Percentiles rank a stretch among this genome's conserved stretches.
phyloP scores from a whole-genome alignment of 1,140 invertebrate species.

The Bombus ignitus region DNA sequence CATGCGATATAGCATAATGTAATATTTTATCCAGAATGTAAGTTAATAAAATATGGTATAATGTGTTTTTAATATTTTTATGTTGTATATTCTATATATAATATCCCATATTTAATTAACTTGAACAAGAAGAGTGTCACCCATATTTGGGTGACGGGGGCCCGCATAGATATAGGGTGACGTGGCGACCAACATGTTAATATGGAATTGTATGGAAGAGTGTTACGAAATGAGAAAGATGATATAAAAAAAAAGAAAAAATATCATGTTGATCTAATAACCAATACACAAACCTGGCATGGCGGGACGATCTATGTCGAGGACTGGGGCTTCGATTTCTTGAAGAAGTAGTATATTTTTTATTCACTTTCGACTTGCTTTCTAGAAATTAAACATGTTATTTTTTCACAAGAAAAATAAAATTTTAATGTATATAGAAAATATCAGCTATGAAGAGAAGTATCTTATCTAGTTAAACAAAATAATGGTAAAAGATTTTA shows the following conservation, averaged over 20 bases:
- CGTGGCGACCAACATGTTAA: too few species aligned
- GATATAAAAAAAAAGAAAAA: neutral
- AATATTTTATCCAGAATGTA: too few species aligned
- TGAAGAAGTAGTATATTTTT: slow-evolving; percentile 49
- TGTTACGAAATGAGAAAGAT: too few species aligned
- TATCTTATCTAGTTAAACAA: neutral
- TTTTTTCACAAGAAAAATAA: neutral
- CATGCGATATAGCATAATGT: too few species aligned
- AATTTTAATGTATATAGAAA: neutral
- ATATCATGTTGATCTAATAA: neutral
- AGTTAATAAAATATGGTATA: too few species aligned
- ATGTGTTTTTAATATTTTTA: too few species aligned
- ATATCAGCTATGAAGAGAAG: neutral
- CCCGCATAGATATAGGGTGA: too few species aligned
- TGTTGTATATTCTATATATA: too few species aligned
- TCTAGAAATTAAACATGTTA: slow-evolving; percentile 42
- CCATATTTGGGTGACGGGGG: too few species aligned
- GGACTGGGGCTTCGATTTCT: slow-evolving; percentile 33
- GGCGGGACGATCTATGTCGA: slow-evolving; percentile 17
- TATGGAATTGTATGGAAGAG: too few species aligned
- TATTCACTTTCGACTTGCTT: slow-evolving; percentile 24
- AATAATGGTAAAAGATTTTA: neutral
- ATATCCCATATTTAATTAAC: too few species aligned
- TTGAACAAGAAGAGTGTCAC: too few species aligned
- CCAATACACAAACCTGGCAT: slow-evolving; percentile 43